Evolutionary conservation across 2,888 invertebrate species (phyloP).

Genomic region (Catocala sponsa): DNA sequence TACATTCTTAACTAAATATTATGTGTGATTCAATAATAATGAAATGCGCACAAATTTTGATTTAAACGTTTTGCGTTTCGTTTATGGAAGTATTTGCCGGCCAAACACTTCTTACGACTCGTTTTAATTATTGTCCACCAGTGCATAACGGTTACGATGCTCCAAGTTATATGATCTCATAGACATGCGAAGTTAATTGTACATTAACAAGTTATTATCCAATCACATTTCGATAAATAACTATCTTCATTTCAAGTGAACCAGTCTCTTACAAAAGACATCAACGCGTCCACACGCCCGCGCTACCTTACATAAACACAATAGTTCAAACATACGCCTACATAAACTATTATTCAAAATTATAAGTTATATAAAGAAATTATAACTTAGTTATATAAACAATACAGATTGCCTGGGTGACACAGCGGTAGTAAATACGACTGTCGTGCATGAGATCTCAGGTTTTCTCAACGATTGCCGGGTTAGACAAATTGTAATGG

Average conservation of each 20-base stretch:
- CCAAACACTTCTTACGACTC: conserved; percentile 22
- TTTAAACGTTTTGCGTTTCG: too few relatives aligned
- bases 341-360: too few relatives aligned
- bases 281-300: conserved; percentile 57
- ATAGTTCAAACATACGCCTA: too few relatives aligned
- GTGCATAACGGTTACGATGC: conserved; percentile 59
- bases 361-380: too few relatives aligned
- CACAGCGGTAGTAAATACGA: too few relatives aligned
- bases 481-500: too few relatives aligned
- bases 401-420: too few relatives aligned
- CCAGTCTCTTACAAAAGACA: conserved; percentile 60
- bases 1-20: not conserved
- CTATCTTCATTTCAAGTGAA: conserved; percentile 23
- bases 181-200: conserved; percentile 45
- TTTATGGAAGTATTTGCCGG: conserved; percentile 29
- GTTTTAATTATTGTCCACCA: conserved; percentile 45
- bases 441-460: too few relatives aligned
- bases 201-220: conserved; percentile 37
- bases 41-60: too few relatives aligned
- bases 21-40: not conserved
- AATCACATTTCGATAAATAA: conserved; percentile 31
- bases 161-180: conserved; percentile 50
- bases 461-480: too few relatives aligned
- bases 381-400: too few relatives aligned
- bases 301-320: not conserved